Evolutionary conservation across 2,888 invertebrate species (phyloP).

Genomic region (Druceiella hillmani): DNA sequence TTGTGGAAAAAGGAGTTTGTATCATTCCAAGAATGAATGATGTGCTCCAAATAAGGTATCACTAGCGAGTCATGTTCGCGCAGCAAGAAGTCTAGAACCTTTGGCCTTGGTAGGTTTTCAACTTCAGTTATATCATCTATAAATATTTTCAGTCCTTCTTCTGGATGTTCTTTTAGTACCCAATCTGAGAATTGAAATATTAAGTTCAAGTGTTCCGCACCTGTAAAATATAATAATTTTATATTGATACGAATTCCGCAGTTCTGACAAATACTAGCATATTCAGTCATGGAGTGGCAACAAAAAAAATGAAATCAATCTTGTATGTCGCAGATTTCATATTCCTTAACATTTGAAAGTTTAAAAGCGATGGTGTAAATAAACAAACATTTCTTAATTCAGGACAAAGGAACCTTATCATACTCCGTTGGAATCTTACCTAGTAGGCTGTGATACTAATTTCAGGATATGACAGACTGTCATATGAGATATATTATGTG

Average conservation of each 20-base stretch:
- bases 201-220: conserved; percentile 72
- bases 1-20: conserved; percentile 83
- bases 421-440: no score
- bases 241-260: not conserved
- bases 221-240: conserved; percentile 46
- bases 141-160: conserved; percentile 85
- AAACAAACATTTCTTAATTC: no score
- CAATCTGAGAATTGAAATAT: conserved; percentile 94
- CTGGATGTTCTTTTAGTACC: conserved; percentile 81
- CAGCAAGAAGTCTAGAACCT: conserved; percentile 84
- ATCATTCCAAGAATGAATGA: conserved; percentile 88
- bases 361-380: no score
- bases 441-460: no score
- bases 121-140: conserved; percentile 85
- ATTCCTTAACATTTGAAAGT: no score
- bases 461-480: no score
- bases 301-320: no score
- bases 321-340: no score
- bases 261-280: not conserved
- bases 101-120: conserved; percentile 81
- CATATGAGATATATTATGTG: no score
- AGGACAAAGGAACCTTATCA: no score
- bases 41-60: conserved; percentile 91
- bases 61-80: conserved; percentile 74
- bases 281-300: no score